Conservation (phyloP, 2,113 vertebrate genomes). For the Dissostichus mawsoni region DNA sequence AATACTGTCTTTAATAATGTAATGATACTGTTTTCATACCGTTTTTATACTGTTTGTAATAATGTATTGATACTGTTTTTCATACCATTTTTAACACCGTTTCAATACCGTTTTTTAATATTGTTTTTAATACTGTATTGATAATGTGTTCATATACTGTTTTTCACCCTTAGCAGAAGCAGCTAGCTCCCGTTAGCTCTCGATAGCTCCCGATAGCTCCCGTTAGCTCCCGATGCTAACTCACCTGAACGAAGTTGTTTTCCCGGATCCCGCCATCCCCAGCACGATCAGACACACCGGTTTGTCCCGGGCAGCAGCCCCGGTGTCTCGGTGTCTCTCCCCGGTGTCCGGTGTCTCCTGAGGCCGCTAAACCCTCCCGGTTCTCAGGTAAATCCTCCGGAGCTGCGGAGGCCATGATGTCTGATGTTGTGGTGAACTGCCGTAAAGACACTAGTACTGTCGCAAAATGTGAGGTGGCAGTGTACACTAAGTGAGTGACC, state of each 20-base stretch:
- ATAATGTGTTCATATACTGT: too few species aligned
- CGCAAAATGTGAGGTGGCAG: neutral
- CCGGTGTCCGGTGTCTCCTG: too few species aligned
- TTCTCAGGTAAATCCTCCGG: neutral
- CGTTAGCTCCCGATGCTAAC: conserved; percentile 29
- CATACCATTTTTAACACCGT: too few species aligned
- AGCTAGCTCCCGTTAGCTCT: neutral
- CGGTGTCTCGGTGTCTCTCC: conserved; percentile 25
- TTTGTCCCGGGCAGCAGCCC: conserved; percentile 21
- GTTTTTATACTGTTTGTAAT: too few species aligned
- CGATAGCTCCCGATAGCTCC: conserved; percentile 25
- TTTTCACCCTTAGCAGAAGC: too few species aligned
- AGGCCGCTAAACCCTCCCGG: too few species aligned
- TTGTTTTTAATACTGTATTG: too few species aligned
- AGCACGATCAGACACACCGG: conserved; percentile 92
- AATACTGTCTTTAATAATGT: too few species aligned
- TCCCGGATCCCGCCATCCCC: conserved; percentile 97
- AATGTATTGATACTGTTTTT: too few species aligned
- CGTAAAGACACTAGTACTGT: neutral
- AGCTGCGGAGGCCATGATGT: conserved; percentile 69
- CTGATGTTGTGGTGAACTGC: neutral
- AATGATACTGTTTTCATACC: too few species aligned
- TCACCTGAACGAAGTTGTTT: conserved; percentile 96
- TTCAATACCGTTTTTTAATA: too few species aligned
- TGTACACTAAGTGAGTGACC: neutral